Percentiles rank a stretch among this genome's conserved stretches.
Conservation (phyloP, 2,888 invertebrate genomes). For the Synanthedon myopaeformis region DNA sequence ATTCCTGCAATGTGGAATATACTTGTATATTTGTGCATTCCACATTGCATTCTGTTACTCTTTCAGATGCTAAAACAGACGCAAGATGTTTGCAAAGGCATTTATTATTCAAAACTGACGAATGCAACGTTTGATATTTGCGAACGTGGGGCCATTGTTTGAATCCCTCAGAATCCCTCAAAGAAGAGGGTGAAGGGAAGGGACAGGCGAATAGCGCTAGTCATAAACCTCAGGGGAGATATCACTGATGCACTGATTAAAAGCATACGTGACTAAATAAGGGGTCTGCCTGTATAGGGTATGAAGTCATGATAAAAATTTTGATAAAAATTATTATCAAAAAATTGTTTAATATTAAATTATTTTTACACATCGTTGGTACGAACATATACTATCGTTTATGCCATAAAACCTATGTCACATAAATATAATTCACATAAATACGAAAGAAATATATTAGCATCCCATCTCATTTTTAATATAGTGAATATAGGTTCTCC, state of each 20-base stretch:
- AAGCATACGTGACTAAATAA: slow-evolving; percentile 51
- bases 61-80: no score
- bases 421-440: no score
- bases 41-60: no score
- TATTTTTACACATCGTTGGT: no score
- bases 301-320: slow-evolving; percentile 13
- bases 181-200: slow-evolving; percentile 27
- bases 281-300: slow-evolving; percentile 31
- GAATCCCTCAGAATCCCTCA: slow-evolving; percentile 24
- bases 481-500: no score
- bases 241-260: slow-evolving; percentile 62
- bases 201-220: slow-evolving; percentile 8
- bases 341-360: no score
- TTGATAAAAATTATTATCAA: background rate
- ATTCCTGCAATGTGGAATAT: no score
- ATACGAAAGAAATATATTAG: no score
- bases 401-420: no score
- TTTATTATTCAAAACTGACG: background rate
- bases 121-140: background rate
- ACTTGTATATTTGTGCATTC: no score
- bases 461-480: no score
- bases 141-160: slow-evolving; percentile 16
- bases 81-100: background rate
- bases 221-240: slow-evolving; percentile 30
- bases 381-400: no score